Percentiles rank a stretch among this genome's conserved stretches.
Evolutionary conservation across 1,140 invertebrate genomes (phyloP).

Genomic region (Trachelipus rathkii): DNA sequence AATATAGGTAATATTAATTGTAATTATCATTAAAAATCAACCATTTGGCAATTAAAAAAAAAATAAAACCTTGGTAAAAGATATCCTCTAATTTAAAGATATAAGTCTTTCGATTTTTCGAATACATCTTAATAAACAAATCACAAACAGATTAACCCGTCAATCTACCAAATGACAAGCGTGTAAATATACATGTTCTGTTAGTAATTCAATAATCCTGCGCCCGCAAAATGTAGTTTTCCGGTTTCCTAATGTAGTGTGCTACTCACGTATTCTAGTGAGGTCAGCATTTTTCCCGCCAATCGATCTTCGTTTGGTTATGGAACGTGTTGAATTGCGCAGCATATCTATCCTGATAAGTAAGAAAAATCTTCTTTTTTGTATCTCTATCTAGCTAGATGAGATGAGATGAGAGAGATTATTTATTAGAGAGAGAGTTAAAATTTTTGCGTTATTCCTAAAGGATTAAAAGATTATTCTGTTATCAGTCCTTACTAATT

Average conservation of each 20-base stretch:
- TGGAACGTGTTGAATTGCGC: slow-evolving; percentile 26
- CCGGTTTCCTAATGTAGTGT: slow-evolving; percentile 46
- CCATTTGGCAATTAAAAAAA: too few relatives aligned
- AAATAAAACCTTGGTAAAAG: too few relatives aligned
- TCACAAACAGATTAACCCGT: slow-evolving; percentile 44
- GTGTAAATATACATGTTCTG: slow-evolving; percentile 51
- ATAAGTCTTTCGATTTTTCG: background rate
- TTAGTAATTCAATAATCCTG: slow-evolving; percentile 50
- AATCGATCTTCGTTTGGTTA: slow-evolving; percentile 53
- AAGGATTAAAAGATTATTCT: too few relatives aligned
- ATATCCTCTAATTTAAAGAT: background rate
- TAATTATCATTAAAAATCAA: too few relatives aligned
- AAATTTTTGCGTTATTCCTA: too few relatives aligned
- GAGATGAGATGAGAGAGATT: background rate
- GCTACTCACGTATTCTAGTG: slow-evolving; percentile 76
- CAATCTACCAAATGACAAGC: slow-evolving; percentile 53
- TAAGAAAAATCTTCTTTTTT: too few relatives aligned
- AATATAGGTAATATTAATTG: too few relatives aligned
- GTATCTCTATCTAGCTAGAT: too few relatives aligned
- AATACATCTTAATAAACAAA: background rate
- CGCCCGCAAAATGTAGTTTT: slow-evolving; percentile 55
- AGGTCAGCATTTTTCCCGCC: slow-evolving; percentile 62
- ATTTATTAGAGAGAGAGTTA: too few relatives aligned
- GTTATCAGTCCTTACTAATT: too few relatives aligned
- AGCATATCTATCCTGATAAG: too few relatives aligned